phyloP scores from a whole-genome alignment of 2,888 invertebrate species.

The Punctoribates punctum region DNA sequence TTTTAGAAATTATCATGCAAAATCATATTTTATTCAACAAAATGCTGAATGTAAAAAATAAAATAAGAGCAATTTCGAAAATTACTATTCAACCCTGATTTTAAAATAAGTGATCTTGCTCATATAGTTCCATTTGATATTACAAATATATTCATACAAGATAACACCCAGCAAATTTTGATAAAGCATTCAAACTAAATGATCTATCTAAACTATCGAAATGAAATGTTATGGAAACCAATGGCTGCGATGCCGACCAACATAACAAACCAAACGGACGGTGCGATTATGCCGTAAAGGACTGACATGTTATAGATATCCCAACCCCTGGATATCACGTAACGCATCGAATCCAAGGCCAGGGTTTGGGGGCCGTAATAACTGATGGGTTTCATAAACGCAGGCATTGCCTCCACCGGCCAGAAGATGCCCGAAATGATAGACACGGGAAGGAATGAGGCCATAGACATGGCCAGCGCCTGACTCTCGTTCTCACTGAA shows the following conservation, averaged over 20 bases:
- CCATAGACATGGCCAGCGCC: conserved; percentile 37
- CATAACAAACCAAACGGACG: conserved; percentile 31
- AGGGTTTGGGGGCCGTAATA: conserved; percentile 71
- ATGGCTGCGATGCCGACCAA: conserved; percentile 29
- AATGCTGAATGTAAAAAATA: too few species aligned
- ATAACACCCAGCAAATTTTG: too few species aligned
- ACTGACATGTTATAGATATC: conserved; percentile 54
- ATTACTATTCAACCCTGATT: too few species aligned
- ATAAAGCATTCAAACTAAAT: too few species aligned
- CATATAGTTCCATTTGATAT: too few species aligned
- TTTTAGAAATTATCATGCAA: too few species aligned
- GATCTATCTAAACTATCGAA: too few species aligned
- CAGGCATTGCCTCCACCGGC: conserved; percentile 93
- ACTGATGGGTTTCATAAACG: conserved; percentile 69
- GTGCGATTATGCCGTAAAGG: conserved; percentile 14
- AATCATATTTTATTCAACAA: too few species aligned
- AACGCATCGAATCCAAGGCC: conserved; percentile 69
- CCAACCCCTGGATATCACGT: conserved; percentile 71
- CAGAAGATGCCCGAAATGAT: conserved; percentile 72
- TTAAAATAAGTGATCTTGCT: too few species aligned
- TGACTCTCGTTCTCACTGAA: conserved; percentile 34
- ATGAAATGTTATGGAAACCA: conserved; percentile 38
- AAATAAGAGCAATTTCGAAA: too few species aligned
- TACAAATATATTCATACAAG: too few species aligned
- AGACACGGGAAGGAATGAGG: conserved; percentile 35